phyloP scores from a whole-genome alignment of 2,888 invertebrate species.

The Heliconius cydno region DNA sequence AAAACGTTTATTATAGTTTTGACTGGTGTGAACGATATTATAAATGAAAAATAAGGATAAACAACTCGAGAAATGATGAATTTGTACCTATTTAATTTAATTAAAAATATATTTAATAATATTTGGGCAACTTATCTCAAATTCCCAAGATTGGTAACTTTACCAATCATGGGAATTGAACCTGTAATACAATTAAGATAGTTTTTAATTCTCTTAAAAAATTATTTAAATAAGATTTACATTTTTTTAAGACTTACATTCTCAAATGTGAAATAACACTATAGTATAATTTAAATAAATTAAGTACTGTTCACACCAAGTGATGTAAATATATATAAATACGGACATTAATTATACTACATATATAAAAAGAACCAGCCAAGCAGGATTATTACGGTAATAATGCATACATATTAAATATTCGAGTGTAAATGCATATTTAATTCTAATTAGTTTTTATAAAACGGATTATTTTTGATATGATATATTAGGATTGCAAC shows the following conservation, averaged over 20 bases:
- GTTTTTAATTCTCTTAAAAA: background rate
- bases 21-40: constrained; percentile 68
- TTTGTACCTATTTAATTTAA: background rate
- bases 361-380: constrained; percentile 57
- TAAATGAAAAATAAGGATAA: background rate
- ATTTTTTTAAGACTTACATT: no score
- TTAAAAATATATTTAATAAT: background rate
- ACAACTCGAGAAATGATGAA: background rate
- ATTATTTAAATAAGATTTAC: no score
- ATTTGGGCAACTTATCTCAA: background rate
- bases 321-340: constrained; percentile 56
- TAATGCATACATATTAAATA: constrained; percentile 53
- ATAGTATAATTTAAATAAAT: background rate
- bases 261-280: background rate
- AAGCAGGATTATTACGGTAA: constrained; percentile 67
- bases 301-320: constrained; percentile 68
- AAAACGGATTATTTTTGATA: constrained; percentile 56
- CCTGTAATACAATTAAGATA: background rate
- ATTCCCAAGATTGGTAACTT: no score
- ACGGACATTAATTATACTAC: constrained; percentile 38
- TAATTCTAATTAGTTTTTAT: constrained; percentile 50
- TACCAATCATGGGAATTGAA: background rate
- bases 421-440: constrained; percentile 54
- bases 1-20: constrained; percentile 43
- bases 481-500: constrained; percentile 60